phyloP scores from a whole-genome alignment of 2,113 vertebrate genomes.

The Thryonomys swinderianus region DNA sequence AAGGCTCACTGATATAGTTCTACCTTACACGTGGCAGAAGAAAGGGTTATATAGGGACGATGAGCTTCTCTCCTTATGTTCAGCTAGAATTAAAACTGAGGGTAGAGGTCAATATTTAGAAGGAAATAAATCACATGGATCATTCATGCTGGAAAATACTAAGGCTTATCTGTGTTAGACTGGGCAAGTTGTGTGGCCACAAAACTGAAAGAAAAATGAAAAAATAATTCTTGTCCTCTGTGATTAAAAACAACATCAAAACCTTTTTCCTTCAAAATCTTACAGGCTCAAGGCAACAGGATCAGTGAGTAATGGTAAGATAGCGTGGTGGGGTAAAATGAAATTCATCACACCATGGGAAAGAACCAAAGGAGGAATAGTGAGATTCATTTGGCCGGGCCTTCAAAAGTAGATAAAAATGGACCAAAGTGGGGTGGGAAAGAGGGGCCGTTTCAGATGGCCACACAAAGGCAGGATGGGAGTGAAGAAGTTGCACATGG shows the following conservation, averaged over 20 bases:
- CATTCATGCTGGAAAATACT: too few species aligned
- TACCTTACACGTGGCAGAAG: not conserved
- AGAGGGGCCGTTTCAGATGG: not conserved
- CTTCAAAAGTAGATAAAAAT: not conserved
- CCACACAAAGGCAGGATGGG: not conserved
- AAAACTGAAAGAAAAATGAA: not conserved
- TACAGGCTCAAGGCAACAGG: fast-evolving
- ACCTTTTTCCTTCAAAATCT: not conserved
- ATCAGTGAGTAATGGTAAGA: fast-evolving
- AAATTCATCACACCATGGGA: not conserved
- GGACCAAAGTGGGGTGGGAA: not conserved
- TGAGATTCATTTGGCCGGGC: not conserved
- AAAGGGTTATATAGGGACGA: too few species aligned
- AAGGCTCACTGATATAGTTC: not conserved
- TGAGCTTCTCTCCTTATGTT: fast-evolving
- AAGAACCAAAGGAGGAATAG: not conserved
- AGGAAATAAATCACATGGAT: too few species aligned
- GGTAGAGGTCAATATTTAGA: not conserved
- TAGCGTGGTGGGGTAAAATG: fast-evolving
- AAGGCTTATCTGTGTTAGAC: too few species aligned
- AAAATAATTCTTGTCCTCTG: too few species aligned
- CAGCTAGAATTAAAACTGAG: not conserved
- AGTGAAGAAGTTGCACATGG: too few species aligned
- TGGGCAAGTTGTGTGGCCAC: too few species aligned
- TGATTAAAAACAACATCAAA: not conserved